Evolutionary conservation across 2,113 vertebrate genomes (phyloP), one percentile per base, ranked within the genome.

Genomic region (Epinephelus lanceolatus): DNA sequence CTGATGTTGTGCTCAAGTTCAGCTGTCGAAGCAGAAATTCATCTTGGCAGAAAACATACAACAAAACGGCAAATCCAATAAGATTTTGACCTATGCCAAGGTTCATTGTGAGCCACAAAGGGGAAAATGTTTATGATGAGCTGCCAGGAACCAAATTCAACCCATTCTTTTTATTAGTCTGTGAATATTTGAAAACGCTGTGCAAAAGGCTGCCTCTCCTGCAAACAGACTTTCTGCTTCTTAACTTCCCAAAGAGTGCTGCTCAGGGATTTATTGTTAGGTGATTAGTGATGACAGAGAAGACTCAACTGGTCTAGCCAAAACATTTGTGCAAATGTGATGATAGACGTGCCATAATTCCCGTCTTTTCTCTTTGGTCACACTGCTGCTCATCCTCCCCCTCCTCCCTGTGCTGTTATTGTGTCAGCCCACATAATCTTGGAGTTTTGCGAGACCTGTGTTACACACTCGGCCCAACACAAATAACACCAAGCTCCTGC

Each of bases 311-410:
- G 33, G 80, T 84, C 82, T 80, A 93, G 93, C 89, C 94, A 92
- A 95, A 94, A 95, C 94, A 94, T 89, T 89, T 84, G 84, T 66
- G 76, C 72, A 59, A 86, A 93, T 62, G 90, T 89, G 93, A 84
- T 76, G 94, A 94, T 67, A 81, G 94, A 94, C 67, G 9, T 27
- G n/a, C 71, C 70, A 19, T 78, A 84, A 91, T 81, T 88, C 86
- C 88, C 85, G 62, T 80, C 75, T 81, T 79, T 83, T 84, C 67
- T 67, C 74, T 80, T 70, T 83, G 74, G 80, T 76, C 71, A 42
- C 81, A 59, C 76, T 69, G 78, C 40, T 61, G 82, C 84, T 85
- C 87, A 78, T 79, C 89, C 84, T 53, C 68, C 68, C 33, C 76
- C 72, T 45, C 65, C 59, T 73, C 60, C 27, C 53, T n/a, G 40